Conservation (phyloP, 1,140 invertebrate genomes). For the Pinna nobilis region DNA sequence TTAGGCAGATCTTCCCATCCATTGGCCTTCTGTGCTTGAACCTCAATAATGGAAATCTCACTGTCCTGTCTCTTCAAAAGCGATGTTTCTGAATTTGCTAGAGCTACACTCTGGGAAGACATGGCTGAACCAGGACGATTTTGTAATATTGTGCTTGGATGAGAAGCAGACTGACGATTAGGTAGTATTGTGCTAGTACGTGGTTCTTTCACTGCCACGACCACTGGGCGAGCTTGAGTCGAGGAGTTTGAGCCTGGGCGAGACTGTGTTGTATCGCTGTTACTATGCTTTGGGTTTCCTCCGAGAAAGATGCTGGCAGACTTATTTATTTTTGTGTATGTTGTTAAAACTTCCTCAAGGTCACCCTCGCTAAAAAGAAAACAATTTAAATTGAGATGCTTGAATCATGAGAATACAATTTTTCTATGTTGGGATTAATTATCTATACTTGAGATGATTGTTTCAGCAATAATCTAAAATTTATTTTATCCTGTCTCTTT, state of each 20-base stretch:
- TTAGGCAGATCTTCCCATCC: conserved; percentile 46
- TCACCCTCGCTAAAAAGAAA: conserved; percentile 78
- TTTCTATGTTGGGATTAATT: too few relatives aligned
- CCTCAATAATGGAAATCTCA: conserved; percentile 3
- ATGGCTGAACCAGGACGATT: conserved; percentile 1
- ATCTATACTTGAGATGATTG: too few relatives aligned
- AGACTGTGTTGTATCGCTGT: not conserved
- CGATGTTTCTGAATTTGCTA: conserved; percentile 15
- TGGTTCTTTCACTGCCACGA: not conserved
- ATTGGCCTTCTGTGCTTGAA: conserved; percentile 12
- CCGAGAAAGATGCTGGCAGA: conserved; percentile 81
- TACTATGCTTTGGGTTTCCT: conserved; percentile 53
- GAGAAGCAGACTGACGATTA: not conserved
- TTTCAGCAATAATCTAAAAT: too few relatives aligned
- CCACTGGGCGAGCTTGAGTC: not conserved
- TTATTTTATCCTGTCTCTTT: too few relatives aligned
- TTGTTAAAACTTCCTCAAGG: conserved; percentile 80
- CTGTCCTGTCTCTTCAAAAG: conserved; percentile 32
- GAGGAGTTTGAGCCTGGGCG: conserved; percentile 1
- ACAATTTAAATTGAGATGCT: too few relatives aligned
- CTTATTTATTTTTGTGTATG: conserved; percentile 81
- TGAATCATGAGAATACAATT: too few relatives aligned
- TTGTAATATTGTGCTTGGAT: conserved; percentile 12
- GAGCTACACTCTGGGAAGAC: not conserved
- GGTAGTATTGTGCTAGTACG: too few relatives aligned